phyloP scores from a whole-genome alignment of 2,113 vertebrate species.

The Stercorarius parasiticus region DNA sequence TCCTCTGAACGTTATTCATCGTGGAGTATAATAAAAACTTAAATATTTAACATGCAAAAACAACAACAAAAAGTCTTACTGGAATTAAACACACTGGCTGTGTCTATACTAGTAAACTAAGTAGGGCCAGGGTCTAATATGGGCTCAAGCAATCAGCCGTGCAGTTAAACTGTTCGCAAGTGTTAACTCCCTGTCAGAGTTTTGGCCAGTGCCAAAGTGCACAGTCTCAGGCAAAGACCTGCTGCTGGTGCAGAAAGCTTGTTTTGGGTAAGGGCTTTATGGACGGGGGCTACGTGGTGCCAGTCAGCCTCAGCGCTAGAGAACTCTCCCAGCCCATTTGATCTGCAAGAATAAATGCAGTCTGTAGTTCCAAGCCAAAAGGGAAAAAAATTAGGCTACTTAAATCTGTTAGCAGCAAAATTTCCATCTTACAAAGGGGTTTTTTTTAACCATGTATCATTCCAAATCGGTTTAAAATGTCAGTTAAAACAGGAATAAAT shows the following conservation, averaged over 20 bases:
- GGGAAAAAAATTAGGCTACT: background rate
- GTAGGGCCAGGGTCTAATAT: background rate
- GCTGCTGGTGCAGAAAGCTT: background rate
- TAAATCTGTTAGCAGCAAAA: conserved; percentile 6
- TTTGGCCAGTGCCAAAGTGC: background rate
- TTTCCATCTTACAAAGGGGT: background rate
- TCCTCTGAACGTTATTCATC: background rate
- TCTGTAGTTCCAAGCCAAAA: background rate
- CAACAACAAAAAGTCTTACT: background rate
- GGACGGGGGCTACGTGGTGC: background rate
- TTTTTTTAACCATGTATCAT: conserved; percentile 8
- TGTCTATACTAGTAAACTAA: background rate
- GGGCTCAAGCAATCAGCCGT: background rate
- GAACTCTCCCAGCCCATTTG: background rate
- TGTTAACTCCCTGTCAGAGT: background rate
- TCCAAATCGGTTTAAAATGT: conserved; percentile 24
- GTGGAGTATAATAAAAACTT: background rate
- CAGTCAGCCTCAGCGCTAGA: background rate
- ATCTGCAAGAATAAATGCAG: background rate
- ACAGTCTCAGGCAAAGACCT: background rate
- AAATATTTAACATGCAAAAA: background rate
- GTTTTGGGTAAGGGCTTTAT: background rate
- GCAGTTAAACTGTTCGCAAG: background rate
- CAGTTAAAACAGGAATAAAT: conserved; percentile 31
- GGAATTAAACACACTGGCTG: background rate